These are phyloP conservation scores for Malacoctenus gilli DNA, from an alignment of 2,797 vertebrate species.

Conservation along the genomic window DNA sequence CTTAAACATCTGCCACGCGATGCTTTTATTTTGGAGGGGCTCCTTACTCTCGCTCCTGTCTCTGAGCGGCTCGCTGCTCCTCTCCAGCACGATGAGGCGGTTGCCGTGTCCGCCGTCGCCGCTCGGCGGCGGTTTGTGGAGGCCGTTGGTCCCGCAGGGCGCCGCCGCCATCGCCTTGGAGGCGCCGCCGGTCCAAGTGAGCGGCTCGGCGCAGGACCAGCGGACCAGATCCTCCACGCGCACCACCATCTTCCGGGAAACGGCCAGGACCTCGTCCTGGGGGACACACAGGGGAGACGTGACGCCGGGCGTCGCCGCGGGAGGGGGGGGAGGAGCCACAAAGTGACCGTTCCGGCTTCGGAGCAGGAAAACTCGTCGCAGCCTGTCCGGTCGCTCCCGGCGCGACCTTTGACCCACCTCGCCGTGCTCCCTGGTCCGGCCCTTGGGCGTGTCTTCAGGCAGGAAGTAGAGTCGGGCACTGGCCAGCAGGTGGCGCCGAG, in stretches of 20 bases:
- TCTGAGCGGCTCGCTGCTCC: conserved; percentile 30
- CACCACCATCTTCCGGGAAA: conserved; percentile 83
- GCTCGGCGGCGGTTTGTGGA: conserved; percentile 31
- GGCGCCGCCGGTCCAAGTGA: conserved; percentile 59
- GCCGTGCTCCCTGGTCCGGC: conserved; percentile 81
- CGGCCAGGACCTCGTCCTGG: conserved; percentile 84
- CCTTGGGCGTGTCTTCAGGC: conserved; percentile 84
- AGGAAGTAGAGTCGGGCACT: conserved; percentile 84
- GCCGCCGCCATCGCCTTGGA: too few species aligned
- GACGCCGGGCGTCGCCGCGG: too few species aligned
- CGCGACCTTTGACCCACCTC: conserved; percentile 70
- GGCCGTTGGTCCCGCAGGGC: conserved; percentile 19
- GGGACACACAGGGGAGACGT: too few species aligned
- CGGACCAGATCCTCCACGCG: conserved; percentile 82
- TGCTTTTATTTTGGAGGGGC: too few species aligned
- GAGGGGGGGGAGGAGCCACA: too few species aligned
- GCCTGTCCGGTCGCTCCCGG: too few species aligned
- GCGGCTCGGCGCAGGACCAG: conserved; percentile 76
- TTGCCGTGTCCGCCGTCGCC: too few species aligned
- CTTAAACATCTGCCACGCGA: too few species aligned
- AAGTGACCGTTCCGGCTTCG: too few species aligned
- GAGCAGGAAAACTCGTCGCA: too few species aligned
- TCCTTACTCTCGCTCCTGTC: conserved; percentile 56
- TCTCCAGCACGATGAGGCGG: background rate
- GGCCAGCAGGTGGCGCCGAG: conserved; percentile 81